Conservation (phyloP, 1,140 invertebrate species). For the Callitettix versicolor region DNA sequence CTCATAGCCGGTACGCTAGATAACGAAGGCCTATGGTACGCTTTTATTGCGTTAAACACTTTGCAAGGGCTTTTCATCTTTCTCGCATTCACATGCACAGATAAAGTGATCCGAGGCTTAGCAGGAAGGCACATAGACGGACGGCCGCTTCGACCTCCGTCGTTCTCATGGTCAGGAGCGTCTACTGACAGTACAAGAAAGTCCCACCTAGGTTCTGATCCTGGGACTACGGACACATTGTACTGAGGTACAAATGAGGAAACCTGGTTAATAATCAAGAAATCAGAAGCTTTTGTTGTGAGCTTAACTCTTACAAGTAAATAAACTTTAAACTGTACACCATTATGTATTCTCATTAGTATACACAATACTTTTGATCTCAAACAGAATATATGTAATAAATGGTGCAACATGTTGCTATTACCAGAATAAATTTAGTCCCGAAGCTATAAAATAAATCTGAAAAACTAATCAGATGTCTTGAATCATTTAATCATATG, state of each 20-base stretch:
- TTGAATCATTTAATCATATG: no score
- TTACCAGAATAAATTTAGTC: no score
- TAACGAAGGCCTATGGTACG: constrained; percentile 36
- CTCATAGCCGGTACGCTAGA: constrained; percentile 38
- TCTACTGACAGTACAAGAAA: constrained; percentile 18
- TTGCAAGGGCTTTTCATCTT: constrained; percentile 49
- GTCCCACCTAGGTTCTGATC: constrained; percentile 20
- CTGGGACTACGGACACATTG: constrained; percentile 17
- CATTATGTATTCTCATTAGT: no score
- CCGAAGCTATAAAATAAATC: no score
- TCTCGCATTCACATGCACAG: constrained; percentile 43
- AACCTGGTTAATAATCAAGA: neutral
- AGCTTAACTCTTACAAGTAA: no score
- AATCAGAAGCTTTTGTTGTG: no score
- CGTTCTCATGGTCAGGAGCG: constrained; percentile 26
- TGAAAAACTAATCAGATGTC: no score
- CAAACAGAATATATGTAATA: no score
- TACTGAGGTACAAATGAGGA: constrained; percentile 16
- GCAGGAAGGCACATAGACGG: constrained; percentile 13
- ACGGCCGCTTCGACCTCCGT: constrained; percentile 21
- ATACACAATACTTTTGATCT: no score
- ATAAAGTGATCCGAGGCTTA: constrained; percentile 30
- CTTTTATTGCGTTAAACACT: constrained; percentile 44
- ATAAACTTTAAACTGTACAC: no score
- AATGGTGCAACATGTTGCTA: no score